Evolutionary conservation across 2,888 invertebrate species (phyloP).

Genomic region (Tuberolachnus salignus): DNA sequence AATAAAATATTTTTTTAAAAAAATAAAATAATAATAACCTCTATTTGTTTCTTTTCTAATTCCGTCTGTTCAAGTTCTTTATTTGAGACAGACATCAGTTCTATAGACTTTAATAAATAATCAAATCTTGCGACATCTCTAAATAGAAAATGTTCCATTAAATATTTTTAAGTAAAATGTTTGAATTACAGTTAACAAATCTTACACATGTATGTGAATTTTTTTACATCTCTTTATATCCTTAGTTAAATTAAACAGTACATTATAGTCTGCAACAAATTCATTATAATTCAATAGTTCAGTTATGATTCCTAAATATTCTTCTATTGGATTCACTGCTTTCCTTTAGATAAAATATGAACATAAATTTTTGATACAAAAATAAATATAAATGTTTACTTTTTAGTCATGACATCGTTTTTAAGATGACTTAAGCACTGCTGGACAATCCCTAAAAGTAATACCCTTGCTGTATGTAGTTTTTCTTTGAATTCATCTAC

Average conservation of each 20-base stretch:
- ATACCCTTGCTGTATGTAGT: conserved; percentile 38
- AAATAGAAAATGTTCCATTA: background rate
- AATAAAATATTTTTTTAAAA: background rate
- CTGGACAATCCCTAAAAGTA: conserved; percentile 28
- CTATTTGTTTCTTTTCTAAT: conserved; percentile 30
- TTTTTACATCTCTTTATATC: conserved; percentile 41
- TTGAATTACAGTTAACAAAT: background rate
- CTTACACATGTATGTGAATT: conserved; percentile 20
- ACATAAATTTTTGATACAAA: background rate
- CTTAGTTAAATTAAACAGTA: conserved; percentile 17
- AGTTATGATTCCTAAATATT: conserved; percentile 39
- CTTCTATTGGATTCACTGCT: conserved; percentile 11
- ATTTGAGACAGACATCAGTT: conserved; percentile 29
- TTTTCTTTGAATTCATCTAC: conserved; percentile 38
- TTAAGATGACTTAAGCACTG: conserved; percentile 32
- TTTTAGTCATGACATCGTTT: conserved; percentile 7
- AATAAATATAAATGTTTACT: conserved; percentile 20
- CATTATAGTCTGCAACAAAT: conserved; percentile 40
- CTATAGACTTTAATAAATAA: conserved; percentile 50
- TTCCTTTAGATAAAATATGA: conserved; percentile 3
- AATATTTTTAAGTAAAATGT: background rate
- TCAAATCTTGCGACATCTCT: conserved; percentile 40
- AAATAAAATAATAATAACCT: conserved; percentile 30
- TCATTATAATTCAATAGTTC: conserved; percentile 44
- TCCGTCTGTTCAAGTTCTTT: conserved; percentile 29